These are phyloP conservation scores for Gastracanthus pulcherrimus DNA, from an alignment of 2,888 invertebrate genomes.

Conservation along the genomic window DNA sequence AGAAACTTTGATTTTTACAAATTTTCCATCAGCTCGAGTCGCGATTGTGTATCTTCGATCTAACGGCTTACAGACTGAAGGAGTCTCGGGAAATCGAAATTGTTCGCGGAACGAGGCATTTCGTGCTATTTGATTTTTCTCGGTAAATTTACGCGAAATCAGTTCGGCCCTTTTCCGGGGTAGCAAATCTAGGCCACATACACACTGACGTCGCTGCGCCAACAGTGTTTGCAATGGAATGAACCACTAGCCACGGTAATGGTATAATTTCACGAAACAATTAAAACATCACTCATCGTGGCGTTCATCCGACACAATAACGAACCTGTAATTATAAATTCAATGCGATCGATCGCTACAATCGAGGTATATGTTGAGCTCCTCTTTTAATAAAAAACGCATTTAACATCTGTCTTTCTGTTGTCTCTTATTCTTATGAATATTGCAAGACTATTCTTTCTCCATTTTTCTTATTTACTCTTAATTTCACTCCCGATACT, in stretches of 20 bases:
- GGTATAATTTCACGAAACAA: neutral
- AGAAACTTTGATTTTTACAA: constrained; percentile 16
- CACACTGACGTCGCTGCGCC: neutral
- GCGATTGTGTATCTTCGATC: constrained; percentile 22
- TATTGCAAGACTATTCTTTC: constrained; percentile 4
- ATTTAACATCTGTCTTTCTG: neutral
- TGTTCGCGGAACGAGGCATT: constrained; percentile 21
- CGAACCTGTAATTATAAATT: constrained; percentile 10
- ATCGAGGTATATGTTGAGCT: neutral
- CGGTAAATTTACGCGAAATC: constrained; percentile 41
- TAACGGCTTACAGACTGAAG: neutral
- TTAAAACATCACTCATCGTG: neutral
- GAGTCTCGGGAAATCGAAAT: constrained; percentile 40
- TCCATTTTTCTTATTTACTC: neutral
- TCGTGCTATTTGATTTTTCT: constrained; percentile 41
- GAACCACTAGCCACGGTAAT: neutral
- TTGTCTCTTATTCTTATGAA: constrained; percentile 13
- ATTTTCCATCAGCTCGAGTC: constrained; percentile 4
- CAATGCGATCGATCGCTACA: constrained; percentile 9
- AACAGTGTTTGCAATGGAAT: neutral
- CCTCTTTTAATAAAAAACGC: constrained; percentile 9
- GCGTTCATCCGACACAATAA: neutral
- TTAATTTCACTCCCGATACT: too few relatives aligned
- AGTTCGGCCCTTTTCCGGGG: constrained; percentile 3
- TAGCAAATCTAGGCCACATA: constrained; percentile 12